Percentiles rank a stretch among this genome's conserved stretches.
Conservation (phyloP, 2,888 invertebrate species). For the Synergus itoensis region DNA sequence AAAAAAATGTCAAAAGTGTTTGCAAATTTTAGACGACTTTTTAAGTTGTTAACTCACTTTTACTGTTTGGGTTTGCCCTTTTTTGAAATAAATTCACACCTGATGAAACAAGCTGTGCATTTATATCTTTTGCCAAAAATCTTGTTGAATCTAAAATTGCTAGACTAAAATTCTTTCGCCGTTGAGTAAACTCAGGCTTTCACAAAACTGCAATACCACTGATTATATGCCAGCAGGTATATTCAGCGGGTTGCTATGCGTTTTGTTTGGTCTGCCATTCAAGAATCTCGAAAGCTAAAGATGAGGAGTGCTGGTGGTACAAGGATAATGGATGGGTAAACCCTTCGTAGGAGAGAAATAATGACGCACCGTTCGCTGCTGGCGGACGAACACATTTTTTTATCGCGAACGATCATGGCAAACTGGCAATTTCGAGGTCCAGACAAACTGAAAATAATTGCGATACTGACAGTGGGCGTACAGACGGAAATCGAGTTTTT, state of each 20-base stretch:
- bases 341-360: conserved; percentile 58
- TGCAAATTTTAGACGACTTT: too few relatives aligned
- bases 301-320: conserved; percentile 49
- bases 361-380: conserved; percentile 54
- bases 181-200: conserved; percentile 2
- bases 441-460: conserved; percentile 23
- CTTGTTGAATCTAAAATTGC: neutral
- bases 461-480: conserved; percentile 37
- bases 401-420: conserved; percentile 4
- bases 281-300: conserved; percentile 14
- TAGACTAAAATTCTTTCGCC: neutral
- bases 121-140: conserved; percentile 17
- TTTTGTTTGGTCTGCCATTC: conserved; percentile 38
- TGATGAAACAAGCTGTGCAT: neutral
- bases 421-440: conserved; percentile 24
- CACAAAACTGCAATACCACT: conserved; percentile 3
- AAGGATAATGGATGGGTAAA: conserved; percentile 61
- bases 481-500: too few relatives aligned
- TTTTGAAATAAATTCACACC: neutral
- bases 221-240: conserved; percentile 24
- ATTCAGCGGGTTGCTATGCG: conserved; percentile 22
- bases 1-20: too few relatives aligned
- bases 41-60: too few relatives aligned
- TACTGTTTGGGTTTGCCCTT: neutral
- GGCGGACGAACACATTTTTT: conserved; percentile 42